Percentiles rank a stretch among this genome's conserved stretches.
phyloP scores from a whole-genome alignment of 2,113 vertebrate genomes.

The Dasypus novemcinctus region DNA sequence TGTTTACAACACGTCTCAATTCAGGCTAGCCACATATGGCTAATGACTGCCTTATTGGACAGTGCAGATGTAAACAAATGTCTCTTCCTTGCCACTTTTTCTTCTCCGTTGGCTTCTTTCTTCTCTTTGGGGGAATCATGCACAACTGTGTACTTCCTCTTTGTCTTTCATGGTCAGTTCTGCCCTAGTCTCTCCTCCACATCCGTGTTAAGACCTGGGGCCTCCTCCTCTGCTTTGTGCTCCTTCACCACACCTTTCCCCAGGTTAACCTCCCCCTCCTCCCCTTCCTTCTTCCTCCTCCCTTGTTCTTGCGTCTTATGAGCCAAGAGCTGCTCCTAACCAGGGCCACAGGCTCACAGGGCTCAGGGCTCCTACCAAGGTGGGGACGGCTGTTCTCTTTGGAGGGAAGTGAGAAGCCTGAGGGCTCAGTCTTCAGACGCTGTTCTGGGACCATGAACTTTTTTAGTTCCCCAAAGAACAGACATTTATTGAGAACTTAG shows the following conservation, averaged over 20 bases:
- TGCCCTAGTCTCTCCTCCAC: neutral
- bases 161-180: neutral
- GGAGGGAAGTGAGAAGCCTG: neutral
- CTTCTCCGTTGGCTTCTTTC: neutral
- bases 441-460: neutral
- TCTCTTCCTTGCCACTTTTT: neutral
- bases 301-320: neutral
- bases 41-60: neutral
- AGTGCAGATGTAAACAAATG: neutral
- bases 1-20: neutral
- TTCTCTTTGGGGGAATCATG: neutral
- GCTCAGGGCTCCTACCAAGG: neutral
- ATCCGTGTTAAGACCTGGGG: neutral
- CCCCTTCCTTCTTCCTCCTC: neutral
- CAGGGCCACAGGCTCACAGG: neutral
- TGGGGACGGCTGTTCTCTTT: neutral
- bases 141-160: neutral
- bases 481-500: neutral
- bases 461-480: neutral
- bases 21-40: neutral
- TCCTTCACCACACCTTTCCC: neutral
- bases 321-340: neutral
- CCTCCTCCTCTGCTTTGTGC: neutral
- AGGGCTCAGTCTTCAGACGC: neutral
- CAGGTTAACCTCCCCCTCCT: too few species aligned